These are phyloP conservation scores for Drosophila flavopinicola DNA, from an alignment of 2,888 invertebrate genomes.

Conservation along the genomic window DNA sequence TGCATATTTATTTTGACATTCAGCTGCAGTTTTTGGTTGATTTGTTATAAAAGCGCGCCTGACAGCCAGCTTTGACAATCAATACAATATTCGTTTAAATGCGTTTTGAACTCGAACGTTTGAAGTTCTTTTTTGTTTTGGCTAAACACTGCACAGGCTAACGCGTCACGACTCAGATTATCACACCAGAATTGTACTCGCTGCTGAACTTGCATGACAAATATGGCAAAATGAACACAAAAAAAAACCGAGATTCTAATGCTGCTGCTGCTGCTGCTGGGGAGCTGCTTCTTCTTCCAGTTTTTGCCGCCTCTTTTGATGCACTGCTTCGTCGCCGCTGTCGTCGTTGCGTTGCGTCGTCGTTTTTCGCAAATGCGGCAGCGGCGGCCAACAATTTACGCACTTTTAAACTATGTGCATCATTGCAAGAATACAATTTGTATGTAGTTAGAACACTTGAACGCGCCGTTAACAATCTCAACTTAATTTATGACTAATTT, in stretches of 20 bases:
- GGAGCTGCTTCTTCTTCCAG: conserved; percentile 73
- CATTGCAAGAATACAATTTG: conserved; percentile 41
- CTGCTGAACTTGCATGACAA: conserved; percentile 47
- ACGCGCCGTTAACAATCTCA: conserved; percentile 42
- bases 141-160: conserved; percentile 35
- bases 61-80: conserved; percentile 35
- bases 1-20: conserved; percentile 42
- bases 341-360: conserved; percentile 63
- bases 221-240: conserved; percentile 40
- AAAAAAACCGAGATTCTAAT: conserved; percentile 58
- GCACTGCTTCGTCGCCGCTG: conserved; percentile 75
- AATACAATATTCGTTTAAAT: conserved; percentile 57
- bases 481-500: conserved; percentile 64
- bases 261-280: conserved; percentile 50
- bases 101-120: conserved; percentile 36
- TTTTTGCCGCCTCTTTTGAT: conserved; percentile 75
- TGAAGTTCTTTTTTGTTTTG: conserved; percentile 29
- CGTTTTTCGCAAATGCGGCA: conserved; percentile 58
- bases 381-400: conserved; percentile 55
- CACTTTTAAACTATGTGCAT: conserved; percentile 72
- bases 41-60: conserved; percentile 37
- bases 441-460: conserved; percentile 41
- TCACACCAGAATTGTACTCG: conserved; percentile 38
- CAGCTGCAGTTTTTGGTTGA: conserved; percentile 16
- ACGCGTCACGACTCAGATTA: conserved; percentile 54